Percentiles rank a stretch among this genome's conserved stretches.
phyloP scores from a whole-genome alignment of 1,140 invertebrate genomes.

The Megathymus violae region DNA sequence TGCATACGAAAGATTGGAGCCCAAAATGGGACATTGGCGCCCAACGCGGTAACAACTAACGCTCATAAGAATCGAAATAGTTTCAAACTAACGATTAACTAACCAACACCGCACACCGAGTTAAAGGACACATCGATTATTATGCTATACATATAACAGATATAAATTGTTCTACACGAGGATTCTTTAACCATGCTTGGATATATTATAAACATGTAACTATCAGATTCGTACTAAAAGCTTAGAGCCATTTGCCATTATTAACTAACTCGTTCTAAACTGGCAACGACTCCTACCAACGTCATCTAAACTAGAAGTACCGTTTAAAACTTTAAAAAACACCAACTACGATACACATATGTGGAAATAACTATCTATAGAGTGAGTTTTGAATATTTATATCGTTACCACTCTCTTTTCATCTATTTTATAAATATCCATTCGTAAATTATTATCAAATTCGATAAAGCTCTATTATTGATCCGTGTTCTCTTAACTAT shows the following conservation, averaged over 20 bases:
- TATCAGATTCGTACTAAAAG: slow-evolving; percentile 73
- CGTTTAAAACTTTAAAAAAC: slow-evolving; percentile 74
- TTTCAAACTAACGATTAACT: slow-evolving; percentile 36
- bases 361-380: slow-evolving; percentile 71
- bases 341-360: slow-evolving; percentile 65
- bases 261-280: slow-evolving; percentile 50
- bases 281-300: slow-evolving; percentile 51
- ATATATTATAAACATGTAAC: slow-evolving; percentile 64
- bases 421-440: slow-evolving; percentile 73
- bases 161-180: slow-evolving; percentile 69
- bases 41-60: slow-evolving; percentile 39
- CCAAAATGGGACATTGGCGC: slow-evolving; percentile 43
- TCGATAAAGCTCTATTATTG: slow-evolving; percentile 83
- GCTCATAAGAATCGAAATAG: slow-evolving; percentile 52
- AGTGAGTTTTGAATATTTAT: slow-evolving; percentile 64
- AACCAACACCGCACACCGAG: slow-evolving; percentile 47
- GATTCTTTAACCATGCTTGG: slow-evolving; percentile 62
- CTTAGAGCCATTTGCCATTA: slow-evolving; percentile 67
- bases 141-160: slow-evolving; percentile 63
- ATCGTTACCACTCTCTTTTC: slow-evolving; percentile 56
- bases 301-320: slow-evolving; percentile 73
- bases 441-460: slow-evolving; percentile 83
- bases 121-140: slow-evolving; percentile 63
- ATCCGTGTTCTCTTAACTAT: slow-evolving; percentile 78
- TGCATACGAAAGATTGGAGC: slow-evolving; percentile 52